Percentiles rank a stretch among this genome's conserved stretches.
These are phyloP conservation scores for Eira barbara DNA, from an alignment of 2,113 vertebrate genomes.

Conservation along the genomic window DNA sequence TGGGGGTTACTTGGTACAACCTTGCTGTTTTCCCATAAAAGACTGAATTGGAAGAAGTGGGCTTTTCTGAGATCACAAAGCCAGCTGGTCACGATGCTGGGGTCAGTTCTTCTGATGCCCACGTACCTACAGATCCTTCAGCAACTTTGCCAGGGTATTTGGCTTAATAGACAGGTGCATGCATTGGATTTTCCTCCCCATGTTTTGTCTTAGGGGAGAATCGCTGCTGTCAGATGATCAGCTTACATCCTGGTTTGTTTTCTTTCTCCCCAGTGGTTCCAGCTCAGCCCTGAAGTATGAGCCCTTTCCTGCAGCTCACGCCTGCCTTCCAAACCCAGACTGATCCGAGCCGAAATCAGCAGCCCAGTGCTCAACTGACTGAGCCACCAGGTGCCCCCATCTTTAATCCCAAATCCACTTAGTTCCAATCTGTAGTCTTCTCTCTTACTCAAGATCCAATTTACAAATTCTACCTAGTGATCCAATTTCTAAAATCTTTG, in stretches of 20 bases:
- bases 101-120: fast-evolving
- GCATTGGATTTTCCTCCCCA: background rate
- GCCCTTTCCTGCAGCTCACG: background rate
- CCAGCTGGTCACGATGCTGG: fast-evolving
- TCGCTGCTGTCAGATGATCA: background rate
- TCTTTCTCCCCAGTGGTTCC: background rate
- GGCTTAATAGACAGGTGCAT: background rate
- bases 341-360: background rate
- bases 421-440: background rate
- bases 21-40: background rate
- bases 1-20: fast-evolving
- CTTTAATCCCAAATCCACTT: background rate
- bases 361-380: background rate
- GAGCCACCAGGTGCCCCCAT: background rate
- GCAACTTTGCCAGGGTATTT: background rate
- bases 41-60: fast-evolving
- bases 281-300: background rate
- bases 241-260: background rate
- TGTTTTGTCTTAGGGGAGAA: background rate
- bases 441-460: background rate
- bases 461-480: background rate
- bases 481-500: background rate
- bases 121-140: fast-evolving
- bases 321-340: too few species aligned
- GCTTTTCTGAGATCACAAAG: background rate